These are phyloP conservation scores for Lepilemur septentrionalis DNA, from an alignment of 2,797 vertebrate species.

Conservation along the genomic window DNA sequence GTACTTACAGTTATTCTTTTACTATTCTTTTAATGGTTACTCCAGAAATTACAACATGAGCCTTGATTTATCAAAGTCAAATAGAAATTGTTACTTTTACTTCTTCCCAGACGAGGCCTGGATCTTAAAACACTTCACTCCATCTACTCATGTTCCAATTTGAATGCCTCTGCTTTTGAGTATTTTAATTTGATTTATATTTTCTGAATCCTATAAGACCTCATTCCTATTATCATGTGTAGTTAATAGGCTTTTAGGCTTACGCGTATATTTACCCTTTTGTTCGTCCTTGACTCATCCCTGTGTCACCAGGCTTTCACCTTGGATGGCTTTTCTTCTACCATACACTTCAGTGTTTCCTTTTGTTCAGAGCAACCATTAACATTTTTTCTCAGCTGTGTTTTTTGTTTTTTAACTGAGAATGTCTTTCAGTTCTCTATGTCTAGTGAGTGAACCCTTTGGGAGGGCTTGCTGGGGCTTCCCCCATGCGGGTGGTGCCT, in stretches of 20 bases:
- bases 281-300: not conserved
- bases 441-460: not conserved
- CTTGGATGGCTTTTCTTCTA: not conserved
- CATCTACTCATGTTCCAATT: not conserved
- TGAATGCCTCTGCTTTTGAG: not conserved
- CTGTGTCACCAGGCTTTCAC: not conserved
- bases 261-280: not conserved
- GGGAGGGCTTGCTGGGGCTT: not conserved
- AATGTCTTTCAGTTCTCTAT: not conserved
- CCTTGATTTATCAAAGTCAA: slow-evolving; percentile 12
- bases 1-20: not conserved
- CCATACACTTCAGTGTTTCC: not conserved
- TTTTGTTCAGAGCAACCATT: not conserved
- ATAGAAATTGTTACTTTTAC: not conserved
- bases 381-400: not conserved
- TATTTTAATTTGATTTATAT: slow-evolving; percentile 34
- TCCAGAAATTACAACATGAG: not conserved
- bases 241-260: not conserved
- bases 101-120: not conserved
- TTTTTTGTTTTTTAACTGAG: not conserved
- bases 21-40: not conserved
- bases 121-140: not conserved
- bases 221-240: not conserved
- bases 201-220: not conserved
- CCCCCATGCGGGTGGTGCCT: not conserved